Conservation (phyloP, 1,140 invertebrate genomes). For the Teleogryllus occipitalis region DNA sequence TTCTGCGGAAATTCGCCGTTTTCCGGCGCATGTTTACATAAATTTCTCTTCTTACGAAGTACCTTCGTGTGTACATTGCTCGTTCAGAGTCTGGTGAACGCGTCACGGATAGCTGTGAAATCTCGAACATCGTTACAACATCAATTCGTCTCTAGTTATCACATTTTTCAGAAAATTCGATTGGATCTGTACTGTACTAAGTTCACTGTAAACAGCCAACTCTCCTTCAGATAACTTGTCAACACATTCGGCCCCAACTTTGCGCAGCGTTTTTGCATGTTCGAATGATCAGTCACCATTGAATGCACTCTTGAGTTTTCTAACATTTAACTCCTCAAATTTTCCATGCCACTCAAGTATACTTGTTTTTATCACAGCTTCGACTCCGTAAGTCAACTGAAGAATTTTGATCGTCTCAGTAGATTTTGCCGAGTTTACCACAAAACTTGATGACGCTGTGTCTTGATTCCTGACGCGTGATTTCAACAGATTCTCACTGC, state of each 20-base stretch:
- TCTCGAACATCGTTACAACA: no score
- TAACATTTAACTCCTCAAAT: neutral
- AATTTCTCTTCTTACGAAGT: no score
- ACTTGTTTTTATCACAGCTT: constrained; percentile 14
- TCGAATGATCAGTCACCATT: neutral
- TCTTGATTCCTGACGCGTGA: neutral
- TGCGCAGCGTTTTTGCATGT: neutral
- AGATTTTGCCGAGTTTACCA: constrained; percentile 16
- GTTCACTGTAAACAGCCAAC: neutral
- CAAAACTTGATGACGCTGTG: constrained; percentile 23
- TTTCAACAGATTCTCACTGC: neutral
- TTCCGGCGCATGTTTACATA: no score
- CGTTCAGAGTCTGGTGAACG: no score
- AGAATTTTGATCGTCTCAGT: constrained; percentile 19
- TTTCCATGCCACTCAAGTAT: constrained; percentile 19
- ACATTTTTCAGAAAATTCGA: neutral
- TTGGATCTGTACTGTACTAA: neutral
- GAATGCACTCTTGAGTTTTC: neutral
- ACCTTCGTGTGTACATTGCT: no score
- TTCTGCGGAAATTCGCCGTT: no score
- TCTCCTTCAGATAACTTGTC: neutral
- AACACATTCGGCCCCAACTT: neutral
- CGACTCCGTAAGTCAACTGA: constrained; percentile 14
- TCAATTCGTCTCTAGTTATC: neutral
- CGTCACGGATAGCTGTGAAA: no score